Evolutionary conservation across 2,797 vertebrate species (phyloP), one percentile per base, ranked within the genome.

Genomic region (Eutrigla gurnardus): DNA sequence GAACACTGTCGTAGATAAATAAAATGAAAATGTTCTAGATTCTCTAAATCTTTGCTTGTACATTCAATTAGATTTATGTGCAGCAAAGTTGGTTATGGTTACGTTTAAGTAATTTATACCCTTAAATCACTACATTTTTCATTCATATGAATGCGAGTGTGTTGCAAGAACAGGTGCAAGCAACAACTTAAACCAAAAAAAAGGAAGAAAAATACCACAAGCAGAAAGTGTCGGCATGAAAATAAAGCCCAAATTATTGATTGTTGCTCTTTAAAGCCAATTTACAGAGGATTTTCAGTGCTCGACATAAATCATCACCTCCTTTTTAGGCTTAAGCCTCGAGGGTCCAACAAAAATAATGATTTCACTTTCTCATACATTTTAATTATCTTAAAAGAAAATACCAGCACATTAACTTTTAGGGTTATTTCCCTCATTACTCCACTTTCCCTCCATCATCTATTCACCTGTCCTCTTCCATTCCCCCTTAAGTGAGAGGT

Each of bases 351-450:
- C 86, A 87, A 89, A 85, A 87, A 77, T 87, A 88, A 88, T 88
- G 70, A 84, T 89, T 87, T 90, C 52, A 75, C 81, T 72, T 77
- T 78, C 78, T 86, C 65, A 74, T 73, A 80, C 74, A 88, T 82
- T 88, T 86, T 87, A 82, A 91, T 89, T 82, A 87, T 89, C 84
- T 81, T 60, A 66, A 87, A 77, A 86, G 73, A 87, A 82, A 87
- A 83, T 49, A 81, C 33, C 70, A 85, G 75, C 62, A 70, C 75
- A 85, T 86, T 84, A 84, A 83, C 66, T 89, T 90, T 87, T 80
- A 84, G 75, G 84, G 86, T 85, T 75, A 86, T 89, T 88, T 86
- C 76, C 73, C 67, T 71, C 81, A 80, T 88, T 74, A 79, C 47
- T 25, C 11, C 4, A 3, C 40, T 25, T 79, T 45, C 40, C 54